Evolutionary conservation across 2,888 invertebrate species (phyloP), one percentile per base, ranked within the genome.

Genomic region (Phyllotreta cruciferae): DNA sequence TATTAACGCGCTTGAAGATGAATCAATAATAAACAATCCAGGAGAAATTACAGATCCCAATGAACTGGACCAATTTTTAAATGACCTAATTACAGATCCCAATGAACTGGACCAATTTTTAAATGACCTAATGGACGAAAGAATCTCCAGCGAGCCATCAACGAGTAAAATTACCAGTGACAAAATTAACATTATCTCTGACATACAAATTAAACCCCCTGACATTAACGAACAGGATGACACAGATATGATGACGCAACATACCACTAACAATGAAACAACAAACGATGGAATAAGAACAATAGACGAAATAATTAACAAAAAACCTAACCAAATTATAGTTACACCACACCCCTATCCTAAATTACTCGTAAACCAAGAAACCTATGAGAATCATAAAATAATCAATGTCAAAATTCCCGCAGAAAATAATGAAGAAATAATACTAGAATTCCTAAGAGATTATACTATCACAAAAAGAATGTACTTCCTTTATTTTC

Each of bases 251-350:
- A 11, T 1, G 11, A 52, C 52, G 9, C 10, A 52, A 52, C 24
- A 24, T 4, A 24, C 56, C 6, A 37, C 45, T 37, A 9, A 14
- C 7, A 56, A 24, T 9, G 47, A 56, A 35, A 11, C 35, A 14
- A 60, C 37, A 4, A 55, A 10, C 9, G 41, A 24, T 34, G 24
- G 37, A 9, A 35, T 52, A 11, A 41, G 24, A 58, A 52, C 42
- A 9, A 6, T 41, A n/a, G 52, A 58, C 7, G 58, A 58, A 58
- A 52, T 60, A 7, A 52, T 50, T 8, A 53, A 53, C n/a, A 58
- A 58, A 34, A 49, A 58, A 38, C 13, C 42, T 1, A 11, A 41
- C 0, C 35, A 58, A 58, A 58, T 52, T 11, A 10, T 45, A 35
- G 41, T 49, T n/a, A 45, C 10, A n/a, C 38, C 49, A 13, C 56